phyloP scores from a whole-genome alignment of 2,797 vertebrate genomes.

The Sebastes variabilis region DNA sequence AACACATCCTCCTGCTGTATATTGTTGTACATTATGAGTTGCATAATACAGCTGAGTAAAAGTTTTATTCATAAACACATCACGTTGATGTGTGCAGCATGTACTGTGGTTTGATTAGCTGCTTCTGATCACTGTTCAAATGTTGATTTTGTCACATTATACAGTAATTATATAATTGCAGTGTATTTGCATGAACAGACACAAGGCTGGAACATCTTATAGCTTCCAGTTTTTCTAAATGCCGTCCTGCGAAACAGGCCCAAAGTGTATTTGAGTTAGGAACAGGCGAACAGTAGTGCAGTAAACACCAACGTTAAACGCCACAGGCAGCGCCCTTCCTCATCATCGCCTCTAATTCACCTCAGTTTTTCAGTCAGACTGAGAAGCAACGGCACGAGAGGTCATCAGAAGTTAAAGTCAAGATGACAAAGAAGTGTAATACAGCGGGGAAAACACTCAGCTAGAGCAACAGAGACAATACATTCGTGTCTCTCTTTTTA shows the following conservation, averaged over 20 bases:
- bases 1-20: constrained; percentile 4
- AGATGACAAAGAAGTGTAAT: neutral
- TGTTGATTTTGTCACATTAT: neutral
- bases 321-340: constrained; percentile 1
- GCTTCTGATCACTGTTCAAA: neutral
- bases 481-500: neutral
- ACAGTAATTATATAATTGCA: neutral
- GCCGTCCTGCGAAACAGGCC: neutral
- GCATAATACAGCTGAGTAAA: neutral
- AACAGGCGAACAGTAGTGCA: neutral
- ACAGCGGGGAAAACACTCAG: neutral
- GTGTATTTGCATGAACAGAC: constrained; percentile 25
- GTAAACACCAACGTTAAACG: constrained; percentile 3
- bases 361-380: constrained; percentile 8
- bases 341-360: neutral
- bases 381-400: neutral
- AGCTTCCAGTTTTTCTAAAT: neutral
- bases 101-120: neutral
- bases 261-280: neutral
- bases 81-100: neutral
- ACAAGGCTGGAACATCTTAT: neutral
- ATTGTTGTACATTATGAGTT: neutral
- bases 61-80: neutral
- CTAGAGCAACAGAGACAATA: neutral
- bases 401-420: constrained; percentile 9